Conservation (phyloP, 2,113 vertebrate species). For the Tupaia chinensis region DNA sequence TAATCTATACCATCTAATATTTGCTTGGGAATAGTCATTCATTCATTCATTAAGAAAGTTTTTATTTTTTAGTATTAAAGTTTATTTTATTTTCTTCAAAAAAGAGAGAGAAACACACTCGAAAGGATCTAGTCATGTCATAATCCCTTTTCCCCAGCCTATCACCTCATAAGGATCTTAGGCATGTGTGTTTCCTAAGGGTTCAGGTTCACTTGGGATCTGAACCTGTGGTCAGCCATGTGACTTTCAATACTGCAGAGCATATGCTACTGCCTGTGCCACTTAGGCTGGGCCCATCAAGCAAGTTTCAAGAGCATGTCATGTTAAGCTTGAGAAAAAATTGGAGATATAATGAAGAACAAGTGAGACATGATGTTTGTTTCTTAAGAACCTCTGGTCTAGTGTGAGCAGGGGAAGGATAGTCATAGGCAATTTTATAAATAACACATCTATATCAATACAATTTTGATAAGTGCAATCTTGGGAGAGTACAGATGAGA, state of each 20-base stretch:
- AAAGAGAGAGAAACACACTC: too few relatives aligned
- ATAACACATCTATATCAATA: background rate
- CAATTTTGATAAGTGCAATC: background rate
- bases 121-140: too few relatives aligned
- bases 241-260: too few relatives aligned
- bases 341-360: background rate
- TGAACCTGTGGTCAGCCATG: too few relatives aligned
- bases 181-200: too few relatives aligned
- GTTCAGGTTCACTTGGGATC: too few relatives aligned
- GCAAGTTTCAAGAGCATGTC: background rate
- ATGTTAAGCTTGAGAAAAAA: background rate
- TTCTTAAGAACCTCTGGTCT: background rate
- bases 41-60: constrained; percentile 11
- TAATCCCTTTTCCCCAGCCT: too few relatives aligned
- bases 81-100: too few relatives aligned
- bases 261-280: too few relatives aligned
- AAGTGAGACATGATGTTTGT: background rate
- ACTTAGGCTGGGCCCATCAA: background rate
- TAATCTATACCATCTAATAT: background rate
- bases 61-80: background rate
- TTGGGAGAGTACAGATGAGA: background rate
- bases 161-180: too few relatives aligned
- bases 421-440: background rate
- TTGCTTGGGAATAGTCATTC: background rate
- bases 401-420: rapidly evolving